Evolutionary conservation across 2,888 invertebrate genomes (phyloP), one percentile per base, ranked within the genome.

Genomic region (Tholera decimalis): DNA sequence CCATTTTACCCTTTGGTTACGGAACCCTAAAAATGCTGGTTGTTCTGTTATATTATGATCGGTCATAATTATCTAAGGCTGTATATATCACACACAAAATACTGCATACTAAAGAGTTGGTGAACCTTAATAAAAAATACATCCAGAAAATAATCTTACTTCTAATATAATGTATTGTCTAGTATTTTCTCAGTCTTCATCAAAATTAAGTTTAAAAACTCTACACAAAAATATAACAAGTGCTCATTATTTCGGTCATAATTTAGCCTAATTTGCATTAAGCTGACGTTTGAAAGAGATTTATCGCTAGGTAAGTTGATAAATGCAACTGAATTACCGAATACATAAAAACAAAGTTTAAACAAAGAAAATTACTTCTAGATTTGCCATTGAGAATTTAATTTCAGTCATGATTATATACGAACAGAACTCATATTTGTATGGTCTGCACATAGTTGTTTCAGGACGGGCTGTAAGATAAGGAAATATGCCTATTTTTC

Each of bases 311-410:
- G 4, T 15, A 26, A 18, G 18, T 46, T n/a, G 3, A 28, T 41
- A 60, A 41, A 62, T 39, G 11, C 18, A 62, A 33, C 15, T 24
- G 8, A 46, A 51, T 37, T 35, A 35, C 24, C 13, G 3, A 18
- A 55, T 54, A 39, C 0, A 43, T 1, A 39, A 13, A 74, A 55
- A 53, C 11, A 1, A 43, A 26, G 8, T 26, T 44, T 54, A 6
- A 22, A 18, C 6, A 15, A 39, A 37, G 15, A 53, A 35, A 50
- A 59, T 26, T 2, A 43, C 6, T 18, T 24, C 9, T 65, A 20
- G 35, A n/a, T n/a, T n/a, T n/a, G n/a, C n/a, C n/a, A n/a, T 18
- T 37, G 59, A 37, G 9, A 41, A 69, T 57, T 54, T 24, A 46
- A 57, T 56, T n/a, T n/a, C n/a, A n/a, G n/a, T n/a, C n/a, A n/a